These are phyloP conservation scores for Amaurobius ferox DNA, from an alignment of 2,888 invertebrate species.

Conservation along the genomic window DNA sequence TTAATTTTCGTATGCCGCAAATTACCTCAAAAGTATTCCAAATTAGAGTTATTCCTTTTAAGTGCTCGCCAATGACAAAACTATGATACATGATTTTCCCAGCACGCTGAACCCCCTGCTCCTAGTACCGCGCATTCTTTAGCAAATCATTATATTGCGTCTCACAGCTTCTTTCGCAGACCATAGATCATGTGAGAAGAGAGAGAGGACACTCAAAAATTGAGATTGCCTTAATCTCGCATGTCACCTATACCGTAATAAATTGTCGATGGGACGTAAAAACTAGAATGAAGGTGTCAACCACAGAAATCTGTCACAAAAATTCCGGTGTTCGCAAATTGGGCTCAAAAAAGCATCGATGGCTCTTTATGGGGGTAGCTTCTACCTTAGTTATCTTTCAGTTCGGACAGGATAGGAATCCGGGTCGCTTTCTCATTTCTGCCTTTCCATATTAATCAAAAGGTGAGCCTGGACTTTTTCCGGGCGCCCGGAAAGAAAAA, in stretches of 20 bases:
- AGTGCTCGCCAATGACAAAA: slow-evolving; percentile 32
- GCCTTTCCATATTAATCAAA: slow-evolving; percentile 63
- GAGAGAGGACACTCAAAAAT: slow-evolving; percentile 48
- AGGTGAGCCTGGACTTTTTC: slow-evolving; percentile 60
- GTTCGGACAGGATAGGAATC: slow-evolving; percentile 42
- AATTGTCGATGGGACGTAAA: slow-evolving; percentile 42
- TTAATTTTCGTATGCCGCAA: neutral
- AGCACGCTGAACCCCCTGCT: neutral
- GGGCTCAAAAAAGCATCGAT: slow-evolving; percentile 7
- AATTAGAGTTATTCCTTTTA: slow-evolving; percentile 43
- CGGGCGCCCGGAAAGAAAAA: slow-evolving; percentile 19
- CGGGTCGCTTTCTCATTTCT: slow-evolving; percentile 31
- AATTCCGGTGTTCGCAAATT: slow-evolving; percentile 22
- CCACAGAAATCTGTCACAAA: slow-evolving; percentile 58
- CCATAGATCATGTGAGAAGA: slow-evolving; percentile 47
- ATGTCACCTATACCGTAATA: slow-evolving; percentile 61
- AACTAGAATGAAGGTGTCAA: slow-evolving; percentile 63
- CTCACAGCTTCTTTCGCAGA: slow-evolving; percentile 25
- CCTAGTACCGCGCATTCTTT: slow-evolving; percentile 47
- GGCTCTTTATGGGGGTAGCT: neutral
- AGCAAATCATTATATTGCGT: slow-evolving; percentile 22
- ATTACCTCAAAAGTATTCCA: slow-evolving; percentile 33
- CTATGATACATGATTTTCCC: slow-evolving; percentile 31
- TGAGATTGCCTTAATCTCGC: slow-evolving; percentile 59
- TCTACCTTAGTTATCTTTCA: slow-evolving; percentile 35